phyloP scores from a whole-genome alignment of 2,797 vertebrate species.

The Pipistrellus pipistrellus region DNA sequence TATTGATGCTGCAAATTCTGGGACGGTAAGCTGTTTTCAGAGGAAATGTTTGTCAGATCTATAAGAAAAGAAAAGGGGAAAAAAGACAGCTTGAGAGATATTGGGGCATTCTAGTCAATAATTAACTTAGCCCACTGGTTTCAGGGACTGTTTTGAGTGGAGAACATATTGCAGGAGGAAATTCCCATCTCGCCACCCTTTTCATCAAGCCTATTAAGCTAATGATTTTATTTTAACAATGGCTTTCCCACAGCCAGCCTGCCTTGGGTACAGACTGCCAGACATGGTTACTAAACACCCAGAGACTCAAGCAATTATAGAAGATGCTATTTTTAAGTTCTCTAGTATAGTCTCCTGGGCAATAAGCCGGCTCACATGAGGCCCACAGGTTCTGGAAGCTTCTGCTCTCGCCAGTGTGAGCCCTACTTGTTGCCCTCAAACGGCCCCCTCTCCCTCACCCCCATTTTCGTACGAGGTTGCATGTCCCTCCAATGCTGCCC shows the following conservation, averaged over 20 bases:
- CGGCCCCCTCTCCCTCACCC: too few relatives aligned
- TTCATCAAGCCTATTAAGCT: conserved; percentile 81
- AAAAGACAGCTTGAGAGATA: background rate
- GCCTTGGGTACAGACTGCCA: conserved; percentile 74
- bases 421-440: background rate
- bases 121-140: conserved; percentile 50
- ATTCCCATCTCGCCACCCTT: conserved; percentile 62
- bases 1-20: background rate
- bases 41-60: background rate
- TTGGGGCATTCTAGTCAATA: conserved; percentile 19
- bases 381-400: conserved; percentile 51
- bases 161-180: conserved; percentile 76
- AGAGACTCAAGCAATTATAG: conserved; percentile 75
- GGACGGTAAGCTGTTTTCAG: background rate
- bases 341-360: conserved; percentile 54
- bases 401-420: conserved; percentile 34
- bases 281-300: conserved; percentile 63
- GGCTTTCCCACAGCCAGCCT: conserved; percentile 58
- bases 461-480: background rate
- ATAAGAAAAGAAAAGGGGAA: background rate
- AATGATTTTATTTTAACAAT: conserved; percentile 82
- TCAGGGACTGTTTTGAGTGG: conserved; percentile 68
- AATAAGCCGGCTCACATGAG: conserved; percentile 37
- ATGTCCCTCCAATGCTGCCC: background rate
- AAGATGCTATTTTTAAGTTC: conserved; percentile 78